phyloP scores from a whole-genome alignment of 2,888 invertebrate species.

The Drosophila neotestacea region DNA sequence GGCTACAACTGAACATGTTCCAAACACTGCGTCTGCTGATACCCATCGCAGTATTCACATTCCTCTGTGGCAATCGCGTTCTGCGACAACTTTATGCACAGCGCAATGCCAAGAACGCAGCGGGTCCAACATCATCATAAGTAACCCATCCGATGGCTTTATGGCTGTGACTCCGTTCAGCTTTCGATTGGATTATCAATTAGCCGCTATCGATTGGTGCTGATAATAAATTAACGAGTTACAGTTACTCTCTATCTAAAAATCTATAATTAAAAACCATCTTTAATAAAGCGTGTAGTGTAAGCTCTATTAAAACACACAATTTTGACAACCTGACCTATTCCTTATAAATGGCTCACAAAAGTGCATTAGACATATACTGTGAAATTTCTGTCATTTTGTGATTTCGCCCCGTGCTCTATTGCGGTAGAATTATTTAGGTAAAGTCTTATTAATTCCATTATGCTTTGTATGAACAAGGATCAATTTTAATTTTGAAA shows the following conservation, averaged over 20 bases:
- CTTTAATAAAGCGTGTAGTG: slow-evolving; percentile 76
- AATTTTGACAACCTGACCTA: slow-evolving; percentile 2
- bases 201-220: slow-evolving; percentile 32
- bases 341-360: not conserved
- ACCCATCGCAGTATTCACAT: slow-evolving; percentile 94
- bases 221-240: slow-evolving; percentile 39
- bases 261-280: slow-evolving; percentile 47
- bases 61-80: slow-evolving; percentile 96
- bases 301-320: slow-evolving; percentile 63
- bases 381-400: too few relatives aligned
- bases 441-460: not conserved
- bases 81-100: slow-evolving; percentile 89
- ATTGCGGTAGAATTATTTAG: not conserved
- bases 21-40: slow-evolving; percentile 95
- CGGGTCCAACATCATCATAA: slow-evolving; percentile 38
- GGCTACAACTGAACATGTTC: slow-evolving; percentile 98
- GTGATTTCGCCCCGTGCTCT: too few relatives aligned
- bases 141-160: slow-evolving; percentile 36
- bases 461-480: too few relatives aligned
- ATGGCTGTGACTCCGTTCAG: slow-evolving; percentile 47
- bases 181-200: slow-evolving; percentile 39
- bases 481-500: too few relatives aligned
- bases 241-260: slow-evolving; percentile 46
- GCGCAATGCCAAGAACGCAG: slow-evolving; percentile 70
- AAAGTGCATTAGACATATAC: not conserved